These are phyloP conservation scores for Laticauda colubrina DNA, from an alignment of 2,113 vertebrate species.

Conservation along the genomic window DNA sequence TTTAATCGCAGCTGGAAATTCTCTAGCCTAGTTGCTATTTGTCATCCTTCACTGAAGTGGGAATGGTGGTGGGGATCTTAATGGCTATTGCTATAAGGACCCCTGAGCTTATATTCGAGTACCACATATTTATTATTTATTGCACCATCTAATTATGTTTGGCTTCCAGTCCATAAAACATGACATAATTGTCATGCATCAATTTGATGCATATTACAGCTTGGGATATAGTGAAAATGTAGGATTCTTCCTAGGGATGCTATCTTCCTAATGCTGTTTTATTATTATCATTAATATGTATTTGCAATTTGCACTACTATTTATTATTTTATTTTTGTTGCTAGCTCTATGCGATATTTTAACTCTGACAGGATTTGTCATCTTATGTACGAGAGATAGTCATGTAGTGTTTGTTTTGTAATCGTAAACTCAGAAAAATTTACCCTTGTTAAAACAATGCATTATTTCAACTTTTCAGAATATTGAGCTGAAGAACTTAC, in stretches of 20 bases:
- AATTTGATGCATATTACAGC: not conserved
- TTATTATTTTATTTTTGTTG: not conserved
- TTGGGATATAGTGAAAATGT: not conserved
- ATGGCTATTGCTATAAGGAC: not conserved
- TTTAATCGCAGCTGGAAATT: not conserved
- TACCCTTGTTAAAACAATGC: constrained; percentile 13
- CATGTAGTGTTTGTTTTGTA: not conserved
- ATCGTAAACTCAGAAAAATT: constrained; percentile 23
- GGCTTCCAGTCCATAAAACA: not conserved
- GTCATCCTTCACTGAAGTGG: not conserved
- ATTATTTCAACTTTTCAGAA: constrained; percentile 63
- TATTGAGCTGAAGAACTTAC: constrained; percentile 67
- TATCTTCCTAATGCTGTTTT: not conserved
- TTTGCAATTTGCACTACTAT: not conserved
- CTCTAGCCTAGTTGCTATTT: not conserved
- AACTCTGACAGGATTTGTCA: not conserved
- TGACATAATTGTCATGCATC: not conserved
- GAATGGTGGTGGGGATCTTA: not conserved
- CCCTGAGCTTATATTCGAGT: not conserved
- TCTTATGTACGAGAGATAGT: not conserved
- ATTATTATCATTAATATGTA: not conserved
- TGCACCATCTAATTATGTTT: rapidly evolving
- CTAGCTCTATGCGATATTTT: not conserved
- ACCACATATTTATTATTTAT: not conserved
- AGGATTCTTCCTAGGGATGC: not conserved